phyloP scores from a whole-genome alignment of 1,140 invertebrate species.

The Drosophila sechellia region DNA sequence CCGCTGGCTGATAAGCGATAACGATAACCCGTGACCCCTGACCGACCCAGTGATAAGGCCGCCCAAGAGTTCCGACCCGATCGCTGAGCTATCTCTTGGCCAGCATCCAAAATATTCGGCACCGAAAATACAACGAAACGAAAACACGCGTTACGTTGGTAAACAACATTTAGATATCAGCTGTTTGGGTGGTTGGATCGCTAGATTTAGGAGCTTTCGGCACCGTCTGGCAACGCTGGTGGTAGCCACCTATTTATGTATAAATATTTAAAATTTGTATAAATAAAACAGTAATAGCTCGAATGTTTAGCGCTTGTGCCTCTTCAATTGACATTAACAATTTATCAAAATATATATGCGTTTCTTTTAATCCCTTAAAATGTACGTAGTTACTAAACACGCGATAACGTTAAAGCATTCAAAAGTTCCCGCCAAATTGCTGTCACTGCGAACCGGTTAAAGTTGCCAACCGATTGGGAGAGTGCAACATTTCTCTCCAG shows the following conservation, averaged over 20 bases:
- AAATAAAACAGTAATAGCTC: neutral
- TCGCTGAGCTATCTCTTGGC: conserved; percentile 17
- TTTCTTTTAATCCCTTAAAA: neutral
- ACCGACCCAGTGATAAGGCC: conserved; percentile 11
- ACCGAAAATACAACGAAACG: neutral
- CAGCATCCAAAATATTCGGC: conserved; percentile 10
- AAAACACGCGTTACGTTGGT: conserved; percentile 8
- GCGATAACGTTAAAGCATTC: neutral
- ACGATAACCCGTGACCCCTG: conserved; percentile 1
- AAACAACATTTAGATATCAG: conserved; percentile 1
- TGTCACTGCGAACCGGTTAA: too few species aligned
- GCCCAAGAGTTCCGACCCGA: conserved; percentile 4
- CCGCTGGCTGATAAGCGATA: neutral
- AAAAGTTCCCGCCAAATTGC: neutral
- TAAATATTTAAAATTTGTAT: neutral
- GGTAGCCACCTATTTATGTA: neutral
- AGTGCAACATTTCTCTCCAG: neutral
- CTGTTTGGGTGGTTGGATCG: neutral
- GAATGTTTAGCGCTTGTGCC: neutral
- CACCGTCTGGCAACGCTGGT: neutral
- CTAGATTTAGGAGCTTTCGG: neutral
- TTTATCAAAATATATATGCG: too few species aligned
- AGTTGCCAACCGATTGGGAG: neutral
- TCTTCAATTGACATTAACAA: too few species aligned
- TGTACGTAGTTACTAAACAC: neutral